Conservation (phyloP, 2,888 invertebrate genomes). For the Epistrophe grossulariae region DNA sequence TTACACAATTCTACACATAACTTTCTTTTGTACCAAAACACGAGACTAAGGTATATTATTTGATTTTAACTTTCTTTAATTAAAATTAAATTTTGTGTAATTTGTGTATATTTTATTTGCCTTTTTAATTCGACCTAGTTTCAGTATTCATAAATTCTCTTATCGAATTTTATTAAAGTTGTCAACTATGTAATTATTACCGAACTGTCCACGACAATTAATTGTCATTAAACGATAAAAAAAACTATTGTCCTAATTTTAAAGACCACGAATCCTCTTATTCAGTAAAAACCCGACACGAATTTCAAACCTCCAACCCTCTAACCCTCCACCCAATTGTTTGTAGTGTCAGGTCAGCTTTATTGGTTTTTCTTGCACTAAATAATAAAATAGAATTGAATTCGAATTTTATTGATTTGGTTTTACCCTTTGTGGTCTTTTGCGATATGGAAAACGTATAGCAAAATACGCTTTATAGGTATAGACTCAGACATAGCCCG, state of each 20-base stretch:
- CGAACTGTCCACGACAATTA: constrained; percentile 40
- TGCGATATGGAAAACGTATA: constrained; percentile 31
- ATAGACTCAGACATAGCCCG: constrained; percentile 12
- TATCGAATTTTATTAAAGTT: constrained; percentile 1
- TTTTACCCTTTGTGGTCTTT: constrained; percentile 44
- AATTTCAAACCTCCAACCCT: constrained; percentile 14
- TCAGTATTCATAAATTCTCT: background rate
- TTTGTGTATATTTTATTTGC: background rate
- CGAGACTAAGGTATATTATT: no score
- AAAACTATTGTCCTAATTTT: constrained; percentile 37
- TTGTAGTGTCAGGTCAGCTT: constrained; percentile 35
- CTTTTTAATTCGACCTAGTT: constrained; percentile 15
- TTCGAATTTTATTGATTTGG: constrained; percentile 66
- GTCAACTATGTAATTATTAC: constrained; percentile 22
- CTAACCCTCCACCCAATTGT: background rate
- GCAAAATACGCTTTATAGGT: constrained; percentile 41
- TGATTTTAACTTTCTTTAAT: background rate
- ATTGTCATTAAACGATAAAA: constrained; percentile 21
- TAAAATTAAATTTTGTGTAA: background rate
- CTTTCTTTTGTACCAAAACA: no score
- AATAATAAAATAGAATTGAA: constrained; percentile 66
- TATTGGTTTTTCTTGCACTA: constrained; percentile 65
- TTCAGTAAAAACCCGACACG: constrained; percentile 1
- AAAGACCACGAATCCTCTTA: background rate
- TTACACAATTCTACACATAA: no score